Evolutionary conservation across 2,797 vertebrate species (phyloP), one percentile per base, ranked within the genome.

Genomic region (Anguilla marmorata): DNA sequence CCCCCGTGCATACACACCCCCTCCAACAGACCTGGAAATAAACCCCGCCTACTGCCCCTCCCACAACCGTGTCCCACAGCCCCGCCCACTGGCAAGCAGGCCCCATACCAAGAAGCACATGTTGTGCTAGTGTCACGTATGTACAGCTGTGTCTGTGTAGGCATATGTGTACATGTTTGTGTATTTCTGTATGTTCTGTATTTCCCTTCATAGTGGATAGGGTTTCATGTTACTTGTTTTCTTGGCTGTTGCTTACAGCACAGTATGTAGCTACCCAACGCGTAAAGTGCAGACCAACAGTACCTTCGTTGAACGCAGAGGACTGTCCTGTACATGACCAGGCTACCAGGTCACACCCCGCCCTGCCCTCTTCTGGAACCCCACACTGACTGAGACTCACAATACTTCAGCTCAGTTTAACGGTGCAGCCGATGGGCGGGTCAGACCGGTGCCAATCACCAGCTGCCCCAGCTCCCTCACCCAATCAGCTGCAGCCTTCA

Each of bases 41-140:
- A n/a, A 7, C 69, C 69, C 74, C 37, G 2, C 74, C 74, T 37
- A 5, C 74, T 5, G 74, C 74, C 4, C 9, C 89, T 30, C 45
- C 72, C 24, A 85, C 86, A 83, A 74, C 86, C 66, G 72, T 14
- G 30, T 86, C 21, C 41, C 69, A 66, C n/a, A 72, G 16, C 76
- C 21, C 27, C 56, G 63, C 21, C 88, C 41, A 86, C 88, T 84
- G 33, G 60, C 48, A 54, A 30, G 52, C 52, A 58, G 6, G 66
- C 48, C 3, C 37, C 21, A 30, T 12, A 33, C 2, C 45, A 27
- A 72, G 19, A 21, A 41, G 16, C 21, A 48, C 45, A 82, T 21
- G 21, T 50, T 58, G 14, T 58, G 56, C 56, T 58, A 50, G 50
- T 3, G 9, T 48, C 24, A 48, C 12, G 7, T 9, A n/a, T 21